phyloP scores from a whole-genome alignment of 2,797 vertebrate species.

The Champsocephalus gunnari region DNA sequence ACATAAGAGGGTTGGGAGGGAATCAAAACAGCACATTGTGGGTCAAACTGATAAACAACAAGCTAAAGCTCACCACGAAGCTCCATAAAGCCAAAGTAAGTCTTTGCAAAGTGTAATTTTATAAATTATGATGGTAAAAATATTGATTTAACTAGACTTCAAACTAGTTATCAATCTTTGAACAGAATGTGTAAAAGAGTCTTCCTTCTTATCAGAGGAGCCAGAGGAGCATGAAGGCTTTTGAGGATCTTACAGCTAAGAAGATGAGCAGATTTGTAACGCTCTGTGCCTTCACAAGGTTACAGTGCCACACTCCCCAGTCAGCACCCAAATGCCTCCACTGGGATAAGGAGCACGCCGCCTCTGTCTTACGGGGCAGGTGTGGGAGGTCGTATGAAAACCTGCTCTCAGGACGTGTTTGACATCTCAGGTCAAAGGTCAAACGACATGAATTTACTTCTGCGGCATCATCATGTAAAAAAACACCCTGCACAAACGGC shows the following conservation, averaged over 20 bases:
- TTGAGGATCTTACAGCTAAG: slow-evolving; percentile 54
- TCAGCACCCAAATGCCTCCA: slow-evolving; percentile 33
- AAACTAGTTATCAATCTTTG: slow-evolving; percentile 17
- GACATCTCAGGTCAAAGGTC: slow-evolving; percentile 58
- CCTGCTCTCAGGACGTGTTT: slow-evolving; percentile 36
- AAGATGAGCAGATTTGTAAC: slow-evolving; percentile 61
- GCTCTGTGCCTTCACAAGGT: slow-evolving; percentile 68
- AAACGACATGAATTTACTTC: slow-evolving; percentile 26
- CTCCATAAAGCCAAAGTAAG: background rate
- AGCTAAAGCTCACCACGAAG: background rate
- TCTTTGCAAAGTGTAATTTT: background rate
- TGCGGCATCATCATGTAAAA: slow-evolving; percentile 21
- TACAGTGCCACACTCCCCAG: slow-evolving; percentile 52
- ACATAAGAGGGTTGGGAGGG: background rate
- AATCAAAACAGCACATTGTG: background rate
- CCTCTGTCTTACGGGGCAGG: slow-evolving; percentile 35
- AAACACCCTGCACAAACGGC: slow-evolving; percentile 16
- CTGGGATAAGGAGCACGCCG: slow-evolving; percentile 51
- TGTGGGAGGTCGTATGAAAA: slow-evolving; percentile 40
- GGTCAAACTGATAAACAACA: background rate
- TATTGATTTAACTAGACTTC: slow-evolving; percentile 8
- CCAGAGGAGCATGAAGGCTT: slow-evolving; percentile 42
- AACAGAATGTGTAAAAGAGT: slow-evolving; percentile 22
- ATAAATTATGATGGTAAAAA: background rate
- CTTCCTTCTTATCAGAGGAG: slow-evolving; percentile 40